phyloP scores from a whole-genome alignment of 2,888 invertebrate species.

The Polydrusus pterygomalis region DNA sequence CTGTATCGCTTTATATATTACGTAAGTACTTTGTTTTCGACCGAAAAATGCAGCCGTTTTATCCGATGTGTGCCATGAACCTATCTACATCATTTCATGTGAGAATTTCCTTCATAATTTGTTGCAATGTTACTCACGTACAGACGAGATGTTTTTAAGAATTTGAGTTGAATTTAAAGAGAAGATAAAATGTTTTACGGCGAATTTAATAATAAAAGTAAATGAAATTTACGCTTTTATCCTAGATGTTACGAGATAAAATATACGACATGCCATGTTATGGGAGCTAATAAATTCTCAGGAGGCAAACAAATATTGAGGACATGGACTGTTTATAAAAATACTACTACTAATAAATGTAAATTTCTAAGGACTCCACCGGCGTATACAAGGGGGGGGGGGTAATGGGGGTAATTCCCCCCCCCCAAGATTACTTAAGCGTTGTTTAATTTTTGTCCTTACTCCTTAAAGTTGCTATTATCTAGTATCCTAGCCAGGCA shows the following conservation, averaged over 20 bases:
- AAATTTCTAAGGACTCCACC: too few relatives aligned
- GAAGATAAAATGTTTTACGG: slow-evolving; percentile 17
- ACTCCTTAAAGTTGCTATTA: too few relatives aligned
- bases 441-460: too few relatives aligned
- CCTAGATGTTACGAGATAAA: not conserved
- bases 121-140: slow-evolving; percentile 29
- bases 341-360: too few relatives aligned
- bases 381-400: too few relatives aligned
- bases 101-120: slow-evolving; percentile 24
- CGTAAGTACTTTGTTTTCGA: not conserved
- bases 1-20: not conserved
- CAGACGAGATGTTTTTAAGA: slow-evolving; percentile 14
- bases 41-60: slow-evolving; percentile 9
- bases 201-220: slow-evolving; percentile 1
- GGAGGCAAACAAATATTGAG: too few relatives aligned
- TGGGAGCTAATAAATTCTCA: not conserved
- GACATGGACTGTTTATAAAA: too few relatives aligned
- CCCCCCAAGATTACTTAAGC: too few relatives aligned
- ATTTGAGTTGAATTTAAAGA: slow-evolving; percentile 29
- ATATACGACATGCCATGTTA: not conserved
- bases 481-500: too few relatives aligned
- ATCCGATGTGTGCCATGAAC: not conserved
- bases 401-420: too few relatives aligned
- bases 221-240: not conserved
- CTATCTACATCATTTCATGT: slow-evolving; percentile 26